phyloP scores from a whole-genome alignment of 1,140 invertebrate species.

The Colletes latitarsis region DNA sequence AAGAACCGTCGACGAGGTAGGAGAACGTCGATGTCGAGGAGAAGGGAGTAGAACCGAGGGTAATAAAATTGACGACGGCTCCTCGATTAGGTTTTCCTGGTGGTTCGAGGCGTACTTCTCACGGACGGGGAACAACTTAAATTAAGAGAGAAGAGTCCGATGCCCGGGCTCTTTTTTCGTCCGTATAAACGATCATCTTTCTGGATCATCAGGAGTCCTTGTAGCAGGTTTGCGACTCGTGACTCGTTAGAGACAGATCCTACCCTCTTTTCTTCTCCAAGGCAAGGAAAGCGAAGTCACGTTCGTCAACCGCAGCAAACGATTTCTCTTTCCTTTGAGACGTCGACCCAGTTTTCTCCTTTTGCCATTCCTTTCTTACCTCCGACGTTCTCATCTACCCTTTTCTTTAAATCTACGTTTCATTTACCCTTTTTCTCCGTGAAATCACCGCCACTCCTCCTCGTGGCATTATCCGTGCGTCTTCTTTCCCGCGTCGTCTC shows the following conservation, averaged over 20 bases:
- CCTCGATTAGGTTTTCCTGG: background rate
- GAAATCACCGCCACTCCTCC: conserved; percentile 4
- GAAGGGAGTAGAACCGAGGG: background rate
- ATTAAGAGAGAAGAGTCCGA: conserved; percentile 18
- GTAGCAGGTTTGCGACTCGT: conserved; percentile 29
- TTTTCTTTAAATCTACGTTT: background rate
- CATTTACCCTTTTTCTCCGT: background rate
- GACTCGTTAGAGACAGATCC: conserved; percentile 61
- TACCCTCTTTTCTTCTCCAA: conserved; percentile 46
- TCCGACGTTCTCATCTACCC: conserved; percentile 17
- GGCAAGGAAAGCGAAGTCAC: conserved; percentile 66
- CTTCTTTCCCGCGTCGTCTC: conserved; percentile 49
- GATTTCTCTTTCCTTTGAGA: conserved; percentile 69
- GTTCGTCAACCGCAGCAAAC: conserved; percentile 68
- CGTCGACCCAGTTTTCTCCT: conserved; percentile 57
- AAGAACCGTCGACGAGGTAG: conserved; percentile 5
- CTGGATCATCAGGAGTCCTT: conserved; percentile 44
- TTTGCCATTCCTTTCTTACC: conserved; percentile 34
- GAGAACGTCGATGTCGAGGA: conserved; percentile 14
- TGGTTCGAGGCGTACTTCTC: conserved; percentile 1
- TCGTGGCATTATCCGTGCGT: conserved; percentile 28
- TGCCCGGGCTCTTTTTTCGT: conserved; percentile 16
- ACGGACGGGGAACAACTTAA: conserved; percentile 24
- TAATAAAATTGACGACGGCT: conserved; percentile 40
- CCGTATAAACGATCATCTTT: conserved; percentile 41